phyloP scores from a whole-genome alignment of 2,797 vertebrate genomes.

The Spinus pinus region DNA sequence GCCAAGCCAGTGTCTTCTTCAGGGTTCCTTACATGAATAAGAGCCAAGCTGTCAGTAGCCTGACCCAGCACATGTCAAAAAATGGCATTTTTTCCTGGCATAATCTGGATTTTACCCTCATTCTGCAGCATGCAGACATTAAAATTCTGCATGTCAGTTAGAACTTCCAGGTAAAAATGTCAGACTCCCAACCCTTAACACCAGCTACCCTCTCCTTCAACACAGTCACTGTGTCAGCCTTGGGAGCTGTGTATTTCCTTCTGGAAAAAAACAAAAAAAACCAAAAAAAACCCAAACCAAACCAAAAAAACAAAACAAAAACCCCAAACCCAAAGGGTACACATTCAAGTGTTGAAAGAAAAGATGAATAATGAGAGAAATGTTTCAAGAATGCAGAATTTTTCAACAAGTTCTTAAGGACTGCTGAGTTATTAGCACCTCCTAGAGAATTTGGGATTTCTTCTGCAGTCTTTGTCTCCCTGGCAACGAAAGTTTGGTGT shows the following conservation, averaged over 20 bases:
- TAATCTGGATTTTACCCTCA: not conserved
- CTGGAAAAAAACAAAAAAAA: not conserved
- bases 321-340: not conserved
- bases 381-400: slow-evolving; percentile 19
- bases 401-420: slow-evolving; percentile 54
- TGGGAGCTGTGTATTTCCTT: not conserved
- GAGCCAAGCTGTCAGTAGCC: not conserved
- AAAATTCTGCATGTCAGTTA: not conserved
- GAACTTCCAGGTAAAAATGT: not conserved
- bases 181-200: not conserved
- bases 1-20: not conserved
- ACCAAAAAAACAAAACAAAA: no score
- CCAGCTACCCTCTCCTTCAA: not conserved
- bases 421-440: slow-evolving; percentile 62
- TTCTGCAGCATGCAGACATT: not conserved
- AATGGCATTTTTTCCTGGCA: not conserved
- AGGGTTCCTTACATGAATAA: not conserved
- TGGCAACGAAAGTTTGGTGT: slow-evolving; percentile 46
- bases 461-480: slow-evolving; percentile 33
- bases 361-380: not conserved
- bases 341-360: not conserved
- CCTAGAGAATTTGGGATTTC: slow-evolving; percentile 49
- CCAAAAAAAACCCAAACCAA: no score
- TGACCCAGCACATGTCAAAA: not conserved
- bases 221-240: not conserved